Conservation (phyloP, 2,113 vertebrate genomes). For the Plectropomus leopardus region DNA sequence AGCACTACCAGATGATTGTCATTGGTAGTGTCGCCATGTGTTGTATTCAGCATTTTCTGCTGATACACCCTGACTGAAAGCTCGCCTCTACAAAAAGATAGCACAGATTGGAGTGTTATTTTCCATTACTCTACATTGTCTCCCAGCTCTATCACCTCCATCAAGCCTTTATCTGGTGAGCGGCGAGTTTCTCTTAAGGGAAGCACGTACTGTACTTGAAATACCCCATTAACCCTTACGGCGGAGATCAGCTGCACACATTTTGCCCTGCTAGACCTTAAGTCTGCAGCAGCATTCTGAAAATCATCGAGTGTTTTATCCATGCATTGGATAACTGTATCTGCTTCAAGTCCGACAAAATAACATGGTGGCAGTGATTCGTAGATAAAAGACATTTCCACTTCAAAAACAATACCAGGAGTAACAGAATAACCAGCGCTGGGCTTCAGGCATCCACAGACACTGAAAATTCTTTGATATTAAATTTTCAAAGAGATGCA, state of each 20-base stretch:
- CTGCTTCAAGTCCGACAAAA: conserved; percentile 27
- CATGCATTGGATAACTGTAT: background rate
- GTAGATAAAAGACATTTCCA: conserved; percentile 40
- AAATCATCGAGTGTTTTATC: background rate
- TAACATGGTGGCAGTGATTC: conserved; percentile 6
- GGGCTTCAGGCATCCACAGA: conserved; percentile 27
- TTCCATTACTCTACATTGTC: conserved; percentile 14
- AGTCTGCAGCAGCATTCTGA: background rate
- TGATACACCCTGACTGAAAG: conserved; percentile 9
- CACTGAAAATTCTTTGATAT: conserved; percentile 23
- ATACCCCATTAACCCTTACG: conserved; percentile 58
- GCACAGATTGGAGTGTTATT: conserved; percentile 13
- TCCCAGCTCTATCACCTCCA: conserved; percentile 14
- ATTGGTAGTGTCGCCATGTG: background rate
- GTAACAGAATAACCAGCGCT: conserved; percentile 10
- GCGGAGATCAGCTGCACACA: conserved; percentile 18
- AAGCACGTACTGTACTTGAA: conserved; percentile 25
- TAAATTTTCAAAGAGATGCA: conserved; percentile 38
- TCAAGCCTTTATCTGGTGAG: conserved; percentile 22
- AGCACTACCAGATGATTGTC: background rate
- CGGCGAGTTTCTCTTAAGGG: conserved; percentile 24
- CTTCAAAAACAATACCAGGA: conserved; percentile 22
- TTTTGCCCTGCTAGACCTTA: conserved; percentile 3
- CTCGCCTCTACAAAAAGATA: background rate
- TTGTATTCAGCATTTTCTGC: conserved; percentile 5